A percentile compares a stretch with the other conserved stretches of the same genome.
Evolutionary conservation across 2,797 vertebrate species (phyloP).

Genomic region (Platalea minor): DNA sequence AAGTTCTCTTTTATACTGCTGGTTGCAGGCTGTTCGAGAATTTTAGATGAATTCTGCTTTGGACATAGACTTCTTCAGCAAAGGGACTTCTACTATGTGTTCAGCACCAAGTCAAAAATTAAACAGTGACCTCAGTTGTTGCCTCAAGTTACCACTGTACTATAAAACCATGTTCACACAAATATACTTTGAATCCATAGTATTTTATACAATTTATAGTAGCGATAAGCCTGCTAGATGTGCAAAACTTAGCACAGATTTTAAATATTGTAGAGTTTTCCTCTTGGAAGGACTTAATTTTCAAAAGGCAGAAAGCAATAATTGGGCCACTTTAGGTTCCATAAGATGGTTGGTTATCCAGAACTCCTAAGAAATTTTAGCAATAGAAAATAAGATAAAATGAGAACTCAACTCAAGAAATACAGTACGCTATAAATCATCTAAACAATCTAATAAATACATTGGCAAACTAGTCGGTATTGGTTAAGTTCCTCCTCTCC

Average conservation of each 20-base stretch:
- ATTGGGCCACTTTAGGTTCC: not conserved
- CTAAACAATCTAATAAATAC: not conserved
- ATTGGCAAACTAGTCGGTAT: not conserved
- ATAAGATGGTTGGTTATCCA: not conserved
- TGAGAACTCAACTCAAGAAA: not conserved
- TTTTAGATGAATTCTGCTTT: not conserved
- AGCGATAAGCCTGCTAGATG: not conserved
- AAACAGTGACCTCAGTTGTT: not conserved
- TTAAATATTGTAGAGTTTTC: not conserved
- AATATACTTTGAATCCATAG: not conserved
- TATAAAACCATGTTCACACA: not conserved
- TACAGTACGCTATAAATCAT: not conserved
- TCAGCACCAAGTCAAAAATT: not conserved
- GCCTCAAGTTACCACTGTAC: not conserved
- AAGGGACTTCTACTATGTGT: not conserved
- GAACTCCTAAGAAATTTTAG: not conserved
- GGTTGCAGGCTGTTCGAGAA: not conserved
- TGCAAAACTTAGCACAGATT: not conserved
- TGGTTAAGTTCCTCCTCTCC: not conserved
- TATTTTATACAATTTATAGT: not conserved
- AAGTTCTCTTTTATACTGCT: not conserved
- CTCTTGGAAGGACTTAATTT: not conserved
- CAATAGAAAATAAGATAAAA: not conserved
- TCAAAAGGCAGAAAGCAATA: not conserved
- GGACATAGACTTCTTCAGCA: not conserved